Base-by-base conservation (phyloP, 2,888 invertebrate genomes). In the Lottia scabra region DNA sequence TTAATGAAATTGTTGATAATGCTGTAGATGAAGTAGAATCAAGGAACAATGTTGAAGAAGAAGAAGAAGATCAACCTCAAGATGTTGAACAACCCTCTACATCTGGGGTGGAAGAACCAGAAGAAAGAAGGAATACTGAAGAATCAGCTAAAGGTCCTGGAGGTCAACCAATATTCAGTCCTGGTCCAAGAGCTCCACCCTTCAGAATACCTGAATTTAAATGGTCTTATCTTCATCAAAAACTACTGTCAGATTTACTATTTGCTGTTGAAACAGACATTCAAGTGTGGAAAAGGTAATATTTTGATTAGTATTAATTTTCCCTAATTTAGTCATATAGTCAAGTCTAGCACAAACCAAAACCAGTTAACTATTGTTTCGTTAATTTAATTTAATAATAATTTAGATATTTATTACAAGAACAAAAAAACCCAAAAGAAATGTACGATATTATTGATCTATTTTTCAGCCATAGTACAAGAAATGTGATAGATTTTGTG, bases 161-260 rank as follows among this genome's bases (percentile, higher is more conserved):
- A 70, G 82, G 80, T 44, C 78, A 83, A 65, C 84, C 86, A 70
- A 85, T 88, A 71, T 88, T 88, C 78, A 88, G 86, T 73, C 87
- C 88, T 5, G 89, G 89, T 45, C 89, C 89, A 0, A 78, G 88
- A 43, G 88, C 88, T 12, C 89, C 89, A 62, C 88, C 99, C 3
- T 99, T 99, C 91, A 93, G 99, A 80, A 99, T 99, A 89, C 99
- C 99, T 30, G 99, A 99, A 91, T 99, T 99, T 91, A 95, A 97
- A 85, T 99, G 99, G 99, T 99, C 99, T 1, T 96, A 96, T 90
- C 96, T 99, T 81, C 99, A 99, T 91, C 97, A 99, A 90, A 92
- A 98, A 75, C 91, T 99, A 71, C 92, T 99, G 0, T 96, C 97
- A 16, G 99, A 99, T 90, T 95, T 99, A 46, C 92, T 99, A 44